Conservation (phyloP, 2,113 vertebrate genomes). For the Ochotona princeps region DNA sequence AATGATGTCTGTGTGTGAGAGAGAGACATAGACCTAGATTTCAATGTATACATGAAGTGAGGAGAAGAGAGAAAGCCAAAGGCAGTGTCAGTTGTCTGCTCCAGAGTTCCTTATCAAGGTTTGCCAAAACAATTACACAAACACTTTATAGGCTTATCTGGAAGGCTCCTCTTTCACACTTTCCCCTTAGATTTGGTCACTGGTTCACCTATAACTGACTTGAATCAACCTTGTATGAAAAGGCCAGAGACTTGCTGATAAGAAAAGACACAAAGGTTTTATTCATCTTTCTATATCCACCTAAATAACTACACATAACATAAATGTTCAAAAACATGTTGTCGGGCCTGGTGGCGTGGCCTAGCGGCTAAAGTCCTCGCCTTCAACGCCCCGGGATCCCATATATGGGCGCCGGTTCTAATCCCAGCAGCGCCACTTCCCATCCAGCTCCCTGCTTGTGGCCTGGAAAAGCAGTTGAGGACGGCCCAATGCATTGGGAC, state of each 20-base stretch:
- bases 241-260: background rate
- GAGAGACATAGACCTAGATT: background rate
- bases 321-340: conserved; percentile 35
- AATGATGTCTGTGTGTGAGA: background rate
- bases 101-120: background rate
- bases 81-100: background rate
- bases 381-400: too few relatives aligned
- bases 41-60: background rate
- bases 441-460: too few relatives aligned
- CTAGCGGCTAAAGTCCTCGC: too few relatives aligned
- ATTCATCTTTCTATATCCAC: background rate
- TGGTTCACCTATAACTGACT: background rate
- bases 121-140: background rate
- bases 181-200: background rate
- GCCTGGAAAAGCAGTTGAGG: too few relatives aligned
- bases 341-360: too few relatives aligned
- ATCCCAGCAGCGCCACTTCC: too few relatives aligned
- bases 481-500: too few relatives aligned
- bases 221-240: background rate
- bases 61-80: background rate
- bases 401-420: too few relatives aligned
- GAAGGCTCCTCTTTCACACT: background rate
- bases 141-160: background rate
- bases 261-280: background rate
- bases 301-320: background rate